Percentiles rank a stretch among this genome's conserved stretches.
phyloP scores from a whole-genome alignment of 2,797 vertebrate species.

The Anguilla pacifica region DNA sequence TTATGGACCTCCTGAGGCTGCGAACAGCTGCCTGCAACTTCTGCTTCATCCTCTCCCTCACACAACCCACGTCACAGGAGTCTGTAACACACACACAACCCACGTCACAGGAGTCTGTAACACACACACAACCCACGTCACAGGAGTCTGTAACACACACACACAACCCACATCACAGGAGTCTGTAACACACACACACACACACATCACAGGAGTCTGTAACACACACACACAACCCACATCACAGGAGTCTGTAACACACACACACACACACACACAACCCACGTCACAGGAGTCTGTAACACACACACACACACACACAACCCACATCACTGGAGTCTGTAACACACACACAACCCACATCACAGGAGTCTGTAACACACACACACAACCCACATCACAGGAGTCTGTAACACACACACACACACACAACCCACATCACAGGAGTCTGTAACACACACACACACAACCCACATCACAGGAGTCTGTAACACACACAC shows the following conservation, averaged over 20 bases:
- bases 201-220: constrained; percentile 10
- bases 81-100: constrained; percentile 66
- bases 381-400: too few relatives aligned
- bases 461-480: neutral
- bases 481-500: neutral
- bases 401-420: too few relatives aligned
- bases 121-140: too few relatives aligned
- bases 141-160: too few relatives aligned
- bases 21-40: constrained; percentile 88
- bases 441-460: neutral
- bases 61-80: constrained; percentile 77
- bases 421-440: neutral
- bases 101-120: too few relatives aligned
- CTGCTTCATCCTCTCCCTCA: constrained; percentile 82
- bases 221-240: neutral
- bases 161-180: neutral
- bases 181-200: neutral
- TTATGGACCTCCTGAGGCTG: constrained; percentile 90
- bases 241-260: neutral
- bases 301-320: neutral
- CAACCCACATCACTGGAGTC: neutral
- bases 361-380: too few relatives aligned
- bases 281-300: neutral
- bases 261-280: constrained; percentile 1
- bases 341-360: too few relatives aligned